Evolutionary conservation across 2,797 vertebrate genomes (phyloP), one percentile per base, ranked within the genome.

Genomic region (Nyctalus aviator): DNA sequence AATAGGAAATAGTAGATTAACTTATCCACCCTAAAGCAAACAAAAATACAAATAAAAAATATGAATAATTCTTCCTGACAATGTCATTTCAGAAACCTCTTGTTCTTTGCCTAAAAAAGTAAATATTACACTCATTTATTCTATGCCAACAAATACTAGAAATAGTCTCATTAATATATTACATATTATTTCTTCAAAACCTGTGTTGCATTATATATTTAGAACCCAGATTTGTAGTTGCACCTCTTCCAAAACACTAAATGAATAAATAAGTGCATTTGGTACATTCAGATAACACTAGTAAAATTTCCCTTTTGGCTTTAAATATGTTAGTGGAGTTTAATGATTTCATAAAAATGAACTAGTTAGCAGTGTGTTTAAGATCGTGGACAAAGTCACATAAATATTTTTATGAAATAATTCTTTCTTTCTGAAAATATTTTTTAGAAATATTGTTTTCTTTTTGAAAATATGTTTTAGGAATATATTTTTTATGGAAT

Each of bases 311-410:
- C 21, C 25, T 50, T 92, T 20, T 81, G n/a, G 32, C 76, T 96
- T 92, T 11, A 84, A 35, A 83, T 93, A 76, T 83, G 27, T 20
- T 82, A 46, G 32, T 77, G 21, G 44, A 94, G 75, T 88, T 83
- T 86, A 48, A n/a, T 79, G 41, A 73, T 89, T 91, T 94, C 23
- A 62, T 66, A n/a, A 76, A 88, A 92, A 68, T 69, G 50, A 91
- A 85, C 27, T 41, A 53, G n/a, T 57, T 50, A 30, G 18, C 12
- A 85, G 55, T 94, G 3, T 68, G 50, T 64, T 93, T n/a, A 94
- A 59, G 57, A 84, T 93, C 91, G 35, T 89, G 41, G 9, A 50
- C 13, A 87, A 81, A 93, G 25, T 93, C 62, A 81, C 3, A 53
- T 91, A 71, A 93, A 89, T 93, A 96, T 76, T 84, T 62, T 15